Base-by-base conservation (phyloP, 2,797 vertebrate species). In the Clamator glandarius region DNA sequence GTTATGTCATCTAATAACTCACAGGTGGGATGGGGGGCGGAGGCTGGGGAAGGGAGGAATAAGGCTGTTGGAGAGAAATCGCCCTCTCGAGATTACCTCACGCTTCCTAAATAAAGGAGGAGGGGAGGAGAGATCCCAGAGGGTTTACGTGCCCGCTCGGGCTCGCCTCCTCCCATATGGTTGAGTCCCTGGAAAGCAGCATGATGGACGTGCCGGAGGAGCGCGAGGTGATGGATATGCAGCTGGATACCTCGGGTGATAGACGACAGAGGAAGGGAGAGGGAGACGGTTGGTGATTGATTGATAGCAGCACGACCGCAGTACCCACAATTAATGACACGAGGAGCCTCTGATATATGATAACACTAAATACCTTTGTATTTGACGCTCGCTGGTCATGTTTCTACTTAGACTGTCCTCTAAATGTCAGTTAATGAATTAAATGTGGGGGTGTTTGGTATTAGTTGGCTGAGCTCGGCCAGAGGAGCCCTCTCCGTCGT, bases 1-100 rank as follows among this genome's bases (percentile, higher is more conserved):
- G 89, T 97, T 95, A 82, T 93, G 84, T 97, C 96, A 96, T 72
- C 92, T 94, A 96, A 92, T 96, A 95, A 96, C 84, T 96, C 91
- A 63, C 18, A 88, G 92, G 48, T 90, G 81, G 72, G 80, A 93
- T 81, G 69, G 92, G 94, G 86, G 73, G 50, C 15, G 46, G 59
- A 59, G 81, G 35, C 51, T 42, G 76, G 25, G 35, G 12, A 78
- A 82, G 72, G 80, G 66, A 73, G 73, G 84, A 73, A 44, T 36
- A 52, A 15, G 72, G 11, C 28, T 28, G 74, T 62, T 80, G 62
- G 75, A 87, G 74, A 50, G 52, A 69, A 89, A 73, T 73, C 2
- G 1, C 61, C 73, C 55, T 68, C 64, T 33, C 10, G 64, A 75
- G 88, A 59, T 78, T 50, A 26, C 79, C 63, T 41, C 18, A 57